Conservation (phyloP, 2,797 vertebrate genomes). For the Tauraco hartlaubi region DNA sequence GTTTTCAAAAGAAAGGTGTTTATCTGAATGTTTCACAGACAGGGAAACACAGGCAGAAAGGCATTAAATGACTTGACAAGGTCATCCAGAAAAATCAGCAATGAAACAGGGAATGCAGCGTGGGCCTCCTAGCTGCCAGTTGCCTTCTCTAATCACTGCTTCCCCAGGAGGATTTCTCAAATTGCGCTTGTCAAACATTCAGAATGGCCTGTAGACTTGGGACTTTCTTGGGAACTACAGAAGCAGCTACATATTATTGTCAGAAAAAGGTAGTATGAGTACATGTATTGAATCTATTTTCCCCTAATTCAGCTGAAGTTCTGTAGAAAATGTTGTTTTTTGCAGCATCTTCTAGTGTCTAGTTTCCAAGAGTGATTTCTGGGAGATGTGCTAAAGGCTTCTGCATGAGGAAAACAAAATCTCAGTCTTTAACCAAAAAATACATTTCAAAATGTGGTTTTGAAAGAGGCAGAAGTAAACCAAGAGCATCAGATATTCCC, state of each 20-base stretch:
- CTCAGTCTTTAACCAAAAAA: background rate
- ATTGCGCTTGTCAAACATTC: conserved; percentile 9
- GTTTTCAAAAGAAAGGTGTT: background rate
- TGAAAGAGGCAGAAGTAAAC: background rate
- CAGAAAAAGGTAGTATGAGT: background rate
- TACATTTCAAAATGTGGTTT: background rate
- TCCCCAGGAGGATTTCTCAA: background rate
- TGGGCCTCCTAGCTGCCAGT: conserved; percentile 34
- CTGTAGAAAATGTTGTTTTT: background rate
- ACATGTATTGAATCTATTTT: background rate
- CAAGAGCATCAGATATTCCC: background rate
- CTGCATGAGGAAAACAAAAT: background rate
- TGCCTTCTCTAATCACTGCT: conserved; percentile 33
- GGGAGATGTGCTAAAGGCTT: conserved; percentile 9
- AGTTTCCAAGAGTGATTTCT: conserved; percentile 16
- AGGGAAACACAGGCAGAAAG: background rate
- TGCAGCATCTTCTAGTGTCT: background rate
- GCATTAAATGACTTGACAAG: conserved; percentile 38
- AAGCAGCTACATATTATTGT: background rate
- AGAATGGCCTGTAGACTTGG: background rate
- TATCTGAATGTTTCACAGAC: background rate
- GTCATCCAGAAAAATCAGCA: conserved; percentile 7
- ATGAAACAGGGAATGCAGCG: background rate
- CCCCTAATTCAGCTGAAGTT: background rate
- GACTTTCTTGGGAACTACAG: background rate